These are phyloP conservation scores for Lissonota sp. DNA, from an alignment of 2,888 invertebrate genomes.

Conservation along the genomic window DNA sequence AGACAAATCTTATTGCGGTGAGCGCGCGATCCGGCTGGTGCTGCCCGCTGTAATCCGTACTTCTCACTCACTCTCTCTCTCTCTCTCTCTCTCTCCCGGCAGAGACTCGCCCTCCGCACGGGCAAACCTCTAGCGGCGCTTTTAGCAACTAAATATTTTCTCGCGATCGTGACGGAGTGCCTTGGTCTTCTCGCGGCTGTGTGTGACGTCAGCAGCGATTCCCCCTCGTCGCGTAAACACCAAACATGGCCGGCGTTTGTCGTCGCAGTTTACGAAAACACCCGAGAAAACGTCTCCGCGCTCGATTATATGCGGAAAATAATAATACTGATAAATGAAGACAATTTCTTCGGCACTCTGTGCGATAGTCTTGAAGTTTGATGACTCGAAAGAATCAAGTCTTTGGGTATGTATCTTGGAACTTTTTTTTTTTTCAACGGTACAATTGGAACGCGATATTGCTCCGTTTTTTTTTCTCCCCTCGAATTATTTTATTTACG, in stretches of 20 bases:
- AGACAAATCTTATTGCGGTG: background rate
- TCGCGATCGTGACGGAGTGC: conserved; percentile 74
- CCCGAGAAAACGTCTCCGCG: conserved; percentile 51
- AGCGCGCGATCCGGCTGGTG: conserved; percentile 55
- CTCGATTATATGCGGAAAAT: conserved; percentile 34
- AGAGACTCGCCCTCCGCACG: conserved; percentile 49
- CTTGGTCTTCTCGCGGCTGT: conserved; percentile 68
- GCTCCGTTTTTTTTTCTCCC: conserved; percentile 8
- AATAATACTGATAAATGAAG: background rate
- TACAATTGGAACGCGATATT: background rate
- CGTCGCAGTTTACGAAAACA: conserved; percentile 54
- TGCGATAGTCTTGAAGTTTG: too few species aligned
- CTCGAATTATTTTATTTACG: background rate
- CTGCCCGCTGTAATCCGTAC: conserved; percentile 61
- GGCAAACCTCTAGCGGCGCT: conserved; percentile 34
- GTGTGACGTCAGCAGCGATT: conserved; percentile 81
- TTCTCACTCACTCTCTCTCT: conserved; percentile 6
- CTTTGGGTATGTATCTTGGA: too few species aligned
- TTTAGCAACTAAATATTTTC: conserved; percentile 11
- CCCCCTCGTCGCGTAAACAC: conserved; percentile 83
- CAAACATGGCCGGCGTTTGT: conserved; percentile 83
- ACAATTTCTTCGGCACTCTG: too few species aligned
- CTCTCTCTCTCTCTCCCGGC: conserved; percentile 36
- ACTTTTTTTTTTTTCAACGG: too few species aligned
- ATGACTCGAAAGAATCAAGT: too few species aligned